Evolutionary conservation across 2,113 vertebrate genomes (phyloP).

Genomic region (Mionectes macconnelli): DNA sequence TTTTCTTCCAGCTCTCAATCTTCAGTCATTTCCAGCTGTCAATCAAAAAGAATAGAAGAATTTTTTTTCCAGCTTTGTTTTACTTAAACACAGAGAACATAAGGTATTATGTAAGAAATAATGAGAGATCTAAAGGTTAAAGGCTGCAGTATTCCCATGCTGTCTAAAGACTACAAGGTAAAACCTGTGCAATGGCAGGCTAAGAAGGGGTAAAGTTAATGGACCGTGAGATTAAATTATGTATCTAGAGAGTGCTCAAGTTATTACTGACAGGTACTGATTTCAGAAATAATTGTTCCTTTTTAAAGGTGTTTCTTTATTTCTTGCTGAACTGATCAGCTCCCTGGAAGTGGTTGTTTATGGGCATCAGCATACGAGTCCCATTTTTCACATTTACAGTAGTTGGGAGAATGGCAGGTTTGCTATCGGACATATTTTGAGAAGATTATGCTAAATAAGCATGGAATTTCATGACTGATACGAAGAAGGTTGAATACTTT

Average conservation of each 20-base stretch:
- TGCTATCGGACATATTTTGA: not conserved
- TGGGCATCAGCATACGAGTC: not conserved
- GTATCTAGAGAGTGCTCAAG: conserved; percentile 20
- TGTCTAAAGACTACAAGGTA: conserved; percentile 2
- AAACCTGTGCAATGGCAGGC: not conserved
- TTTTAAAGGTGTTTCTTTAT: conserved; percentile 18
- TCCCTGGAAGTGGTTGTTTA: not conserved
- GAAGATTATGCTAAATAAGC: not conserved
- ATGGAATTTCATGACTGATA: not conserved
- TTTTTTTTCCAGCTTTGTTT: not conserved
- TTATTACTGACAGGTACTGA: conserved; percentile 50
- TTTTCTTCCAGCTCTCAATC: not conserved
- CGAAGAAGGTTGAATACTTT: not conserved
- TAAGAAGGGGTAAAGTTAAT: conserved; percentile 35
- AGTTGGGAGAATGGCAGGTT: not conserved
- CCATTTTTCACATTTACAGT: not conserved
- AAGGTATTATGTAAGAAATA: not conserved
- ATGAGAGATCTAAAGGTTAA: not conserved
- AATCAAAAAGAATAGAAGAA: not conserved
- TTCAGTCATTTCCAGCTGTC: not conserved
- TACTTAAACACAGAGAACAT: not conserved
- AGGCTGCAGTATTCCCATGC: not conserved
- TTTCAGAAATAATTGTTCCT: conserved; percentile 41
- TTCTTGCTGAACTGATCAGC: not conserved
- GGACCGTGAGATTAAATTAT: conserved; percentile 70